phyloP scores from a whole-genome alignment of 2,113 vertebrate species.

The Antechinus flavipes region DNA sequence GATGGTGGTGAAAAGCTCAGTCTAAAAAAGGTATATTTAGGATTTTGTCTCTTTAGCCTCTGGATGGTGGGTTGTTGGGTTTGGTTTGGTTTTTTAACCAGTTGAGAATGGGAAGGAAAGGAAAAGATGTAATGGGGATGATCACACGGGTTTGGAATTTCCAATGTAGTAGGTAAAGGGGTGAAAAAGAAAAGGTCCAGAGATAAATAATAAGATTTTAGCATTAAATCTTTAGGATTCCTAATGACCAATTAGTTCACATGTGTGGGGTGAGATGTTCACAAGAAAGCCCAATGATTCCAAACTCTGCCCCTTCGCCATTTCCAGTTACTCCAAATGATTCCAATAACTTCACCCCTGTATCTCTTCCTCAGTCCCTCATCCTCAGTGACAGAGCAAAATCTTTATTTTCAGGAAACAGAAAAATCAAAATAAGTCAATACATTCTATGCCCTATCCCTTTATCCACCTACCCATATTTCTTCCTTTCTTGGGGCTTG shows the following conservation, averaged over 20 bases:
- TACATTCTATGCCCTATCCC: slow-evolving; percentile 44
- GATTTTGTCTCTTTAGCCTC: slow-evolving; percentile 17
- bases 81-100: not conserved
- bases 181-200: not conserved
- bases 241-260: not conserved
- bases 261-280: not conserved
- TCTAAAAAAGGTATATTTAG: slow-evolving; percentile 65
- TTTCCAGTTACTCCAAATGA: not conserved
- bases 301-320: not conserved
- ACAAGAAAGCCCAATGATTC: not conserved
- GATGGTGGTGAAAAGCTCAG: slow-evolving; percentile 20
- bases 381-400: slow-evolving; percentile 70
- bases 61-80: not conserved
- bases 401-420: slow-evolving; percentile 78
- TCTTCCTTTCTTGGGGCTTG: slow-evolving; percentile 24
- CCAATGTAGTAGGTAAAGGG: not conserved
- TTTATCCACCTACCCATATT: slow-evolving; percentile 44
- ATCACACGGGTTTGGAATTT: not conserved
- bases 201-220: not conserved
- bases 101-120: not conserved
- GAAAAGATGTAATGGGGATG: not conserved
- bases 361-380: not conserved
- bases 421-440: slow-evolving; percentile 63
- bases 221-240: not conserved
- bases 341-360: not conserved